Base-by-base conservation (phyloP, 2,888 invertebrate species). In the Cyrtodaria siliqua region DNA sequence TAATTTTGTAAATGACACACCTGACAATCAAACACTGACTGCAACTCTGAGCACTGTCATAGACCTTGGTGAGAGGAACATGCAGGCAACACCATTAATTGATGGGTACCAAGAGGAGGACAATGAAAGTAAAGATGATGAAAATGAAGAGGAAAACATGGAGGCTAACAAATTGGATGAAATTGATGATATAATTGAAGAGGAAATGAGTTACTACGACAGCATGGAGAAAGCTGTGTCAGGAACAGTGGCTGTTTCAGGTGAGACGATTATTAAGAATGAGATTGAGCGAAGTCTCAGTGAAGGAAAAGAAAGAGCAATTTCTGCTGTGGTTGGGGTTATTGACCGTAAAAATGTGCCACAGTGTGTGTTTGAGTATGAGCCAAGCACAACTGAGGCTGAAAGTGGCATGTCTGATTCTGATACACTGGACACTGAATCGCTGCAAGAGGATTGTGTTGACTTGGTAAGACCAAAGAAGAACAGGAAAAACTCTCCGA, bases 321-420 rank as follows among this genome's bases (percentile, higher is more conserved):
- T 55, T 23, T 57, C 49, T 23, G 27, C 55, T 16, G 49, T 50
- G 9, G 2, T 50, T 33, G 29, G 40, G n/a, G 79, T 79, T 12
- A 53, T 75, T n/a, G 71, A 74, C 44, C 62, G 68, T 24, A 53
- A 60, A 16, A 60, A 44, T 64, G 77, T 77, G n/a, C 81, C 81
- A n/a, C 68, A 64, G 42, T 60, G 62, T 26, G 52, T 81, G 68
- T 63, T 77, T 42, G 81, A 81, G 16, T 81, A 81, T 71, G 81
- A 81, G 47, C 81, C 81, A 18, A 81, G 81, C 57, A 81, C 81
- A 23, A 77, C 74, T 27, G 78, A 78, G 26, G 70, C 70, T 23
- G 76, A 76, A 44, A 69, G 63, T 24, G 75, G 59, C 29, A 23
- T 68, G 2, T 64, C 61, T 18, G 81, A 81, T 50, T 67, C 71